Evolutionary conservation across 2,113 vertebrate genomes (phyloP).

Genomic region (Dipodomys ordii): DNA sequence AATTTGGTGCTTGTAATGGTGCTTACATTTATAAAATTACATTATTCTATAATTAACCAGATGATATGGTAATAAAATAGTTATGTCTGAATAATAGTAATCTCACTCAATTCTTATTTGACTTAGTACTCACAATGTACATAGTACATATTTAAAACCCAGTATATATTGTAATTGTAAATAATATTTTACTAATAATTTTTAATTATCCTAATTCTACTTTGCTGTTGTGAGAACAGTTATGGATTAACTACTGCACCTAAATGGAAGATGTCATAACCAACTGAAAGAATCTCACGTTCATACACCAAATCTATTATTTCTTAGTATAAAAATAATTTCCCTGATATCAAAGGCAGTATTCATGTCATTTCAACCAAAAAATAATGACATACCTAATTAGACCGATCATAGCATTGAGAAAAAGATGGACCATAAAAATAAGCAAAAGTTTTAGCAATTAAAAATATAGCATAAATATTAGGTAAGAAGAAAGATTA

Average conservation of each 20-base stretch:
- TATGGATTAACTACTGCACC: background rate
- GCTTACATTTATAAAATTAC: conserved; percentile 7
- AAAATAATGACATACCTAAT: background rate
- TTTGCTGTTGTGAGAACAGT: background rate
- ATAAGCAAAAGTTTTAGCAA: background rate
- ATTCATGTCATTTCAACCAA: background rate
- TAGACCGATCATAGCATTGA: background rate
- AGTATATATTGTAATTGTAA: background rate
- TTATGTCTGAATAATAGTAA: conserved; percentile 15
- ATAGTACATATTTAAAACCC: conserved; percentile 7
- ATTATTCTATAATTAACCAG: conserved; percentile 35
- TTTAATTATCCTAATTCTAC: background rate
- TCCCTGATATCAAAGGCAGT: background rate
- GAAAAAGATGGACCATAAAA: background rate
- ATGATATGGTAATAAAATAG: background rate
- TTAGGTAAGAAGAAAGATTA: background rate
- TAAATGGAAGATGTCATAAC: no score
- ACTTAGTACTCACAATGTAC: background rate
- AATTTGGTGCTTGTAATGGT: background rate
- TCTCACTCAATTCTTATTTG: conserved; percentile 18
- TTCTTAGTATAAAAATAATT: conserved; percentile 22
- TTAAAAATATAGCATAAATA: background rate
- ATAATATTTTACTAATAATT: background rate
- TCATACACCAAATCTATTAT: background rate
- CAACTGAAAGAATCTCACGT: background rate